phyloP scores from a whole-genome alignment of 23 tunicate genomes.

The Ciona savignyi region DNA sequence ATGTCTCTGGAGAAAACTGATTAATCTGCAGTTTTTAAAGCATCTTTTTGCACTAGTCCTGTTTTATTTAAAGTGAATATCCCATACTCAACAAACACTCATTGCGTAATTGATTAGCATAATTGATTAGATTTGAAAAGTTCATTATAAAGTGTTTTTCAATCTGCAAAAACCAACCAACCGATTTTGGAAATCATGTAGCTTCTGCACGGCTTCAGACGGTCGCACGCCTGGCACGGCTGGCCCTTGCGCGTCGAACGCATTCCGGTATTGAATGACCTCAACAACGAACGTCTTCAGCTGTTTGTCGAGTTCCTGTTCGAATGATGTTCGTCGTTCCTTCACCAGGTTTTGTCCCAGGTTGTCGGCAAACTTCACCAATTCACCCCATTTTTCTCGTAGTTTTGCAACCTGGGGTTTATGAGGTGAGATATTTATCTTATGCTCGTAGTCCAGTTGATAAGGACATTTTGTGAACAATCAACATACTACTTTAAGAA shows the following conservation, averaged over 20 bases:
- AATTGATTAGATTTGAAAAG: no score
- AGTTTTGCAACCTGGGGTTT: slow-evolving; percentile 72
- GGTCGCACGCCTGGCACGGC: slow-evolving; percentile 84
- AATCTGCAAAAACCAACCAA: neutral
- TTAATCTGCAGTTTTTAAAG: no score
- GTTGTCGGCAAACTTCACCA: slow-evolving; percentile 58
- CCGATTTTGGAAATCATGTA: slow-evolving; percentile 87
- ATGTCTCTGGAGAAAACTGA: no score
- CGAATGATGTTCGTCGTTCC: slow-evolving; percentile 77
- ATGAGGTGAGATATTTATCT: no score
- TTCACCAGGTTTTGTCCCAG: slow-evolving; percentile 70
- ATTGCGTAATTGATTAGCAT: no score
- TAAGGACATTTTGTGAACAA: neutral
- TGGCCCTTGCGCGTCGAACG: slow-evolving; percentile 90
- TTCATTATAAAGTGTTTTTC: no score
- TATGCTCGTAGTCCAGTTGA: no score
- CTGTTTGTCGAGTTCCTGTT: slow-evolving; percentile 93
- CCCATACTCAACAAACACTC: no score
- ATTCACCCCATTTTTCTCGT: slow-evolving; percentile 81
- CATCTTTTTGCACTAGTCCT: no score
- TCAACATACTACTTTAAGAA: no score
- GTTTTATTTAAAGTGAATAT: no score
- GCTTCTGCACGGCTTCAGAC: slow-evolving; percentile 76
- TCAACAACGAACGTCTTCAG: slow-evolving; percentile 89
- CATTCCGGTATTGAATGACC: slow-evolving; percentile 82